Conservation (phyloP, 2,888 invertebrate genomes). For the Drosophila anomalata region DNA sequence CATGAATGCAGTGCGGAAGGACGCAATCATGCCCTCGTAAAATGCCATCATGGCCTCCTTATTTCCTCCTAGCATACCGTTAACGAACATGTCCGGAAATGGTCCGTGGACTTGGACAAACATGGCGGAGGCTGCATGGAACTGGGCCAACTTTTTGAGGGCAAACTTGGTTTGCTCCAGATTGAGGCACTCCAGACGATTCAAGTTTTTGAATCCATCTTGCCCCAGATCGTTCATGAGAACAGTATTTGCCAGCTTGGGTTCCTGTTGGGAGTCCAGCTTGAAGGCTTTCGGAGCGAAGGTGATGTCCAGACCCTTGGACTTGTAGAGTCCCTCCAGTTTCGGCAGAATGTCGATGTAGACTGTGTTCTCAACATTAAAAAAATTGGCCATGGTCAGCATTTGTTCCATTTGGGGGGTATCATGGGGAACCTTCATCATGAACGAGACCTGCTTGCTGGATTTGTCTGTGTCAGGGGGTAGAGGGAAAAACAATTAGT, state of each 20-base stretch:
- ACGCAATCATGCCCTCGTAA: constrained; percentile 34
- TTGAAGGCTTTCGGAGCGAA: constrained; percentile 60
- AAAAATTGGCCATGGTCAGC: constrained; percentile 63
- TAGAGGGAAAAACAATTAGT: background rate
- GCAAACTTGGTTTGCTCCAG: constrained; percentile 73
- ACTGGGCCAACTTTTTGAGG: constrained; percentile 79
- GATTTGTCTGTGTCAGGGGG: constrained; percentile 52
- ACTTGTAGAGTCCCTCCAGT: constrained; percentile 63
- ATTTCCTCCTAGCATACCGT: constrained; percentile 36
- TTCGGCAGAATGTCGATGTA: constrained; percentile 71
- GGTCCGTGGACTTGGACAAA: constrained; percentile 50
- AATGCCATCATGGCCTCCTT: constrained; percentile 21
- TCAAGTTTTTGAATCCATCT: constrained; percentile 72
- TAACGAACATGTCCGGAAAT: constrained; percentile 42
- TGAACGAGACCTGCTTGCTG: constrained; percentile 54
- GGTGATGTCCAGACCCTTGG: constrained; percentile 50
- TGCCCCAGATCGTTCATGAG: constrained; percentile 77
- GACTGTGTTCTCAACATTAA: constrained; percentile 58
- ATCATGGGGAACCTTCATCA: constrained; percentile 77
- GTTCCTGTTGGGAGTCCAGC: constrained; percentile 51
- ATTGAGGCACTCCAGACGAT: constrained; percentile 77
- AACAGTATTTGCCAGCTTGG: constrained; percentile 55
- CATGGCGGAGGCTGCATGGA: constrained; percentile 79
- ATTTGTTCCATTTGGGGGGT: constrained; percentile 55
- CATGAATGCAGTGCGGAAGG: constrained; percentile 35